Percentiles rank a stretch among this genome's conserved stretches.
Conservation (phyloP, 2,888 invertebrate genomes). For the Agonopterix alstromeriana region DNA sequence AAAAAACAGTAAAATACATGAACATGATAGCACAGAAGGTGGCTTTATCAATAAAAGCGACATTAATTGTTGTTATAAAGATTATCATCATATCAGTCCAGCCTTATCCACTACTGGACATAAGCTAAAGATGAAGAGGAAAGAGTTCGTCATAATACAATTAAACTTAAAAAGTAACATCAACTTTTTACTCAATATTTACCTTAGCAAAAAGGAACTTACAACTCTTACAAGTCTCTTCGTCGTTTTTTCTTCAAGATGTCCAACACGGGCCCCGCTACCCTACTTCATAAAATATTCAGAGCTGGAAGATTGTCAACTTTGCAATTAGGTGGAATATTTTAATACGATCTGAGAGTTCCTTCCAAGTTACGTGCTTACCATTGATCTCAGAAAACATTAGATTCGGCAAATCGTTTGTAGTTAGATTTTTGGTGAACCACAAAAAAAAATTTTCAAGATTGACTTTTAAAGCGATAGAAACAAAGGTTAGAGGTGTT, state of each 20-base stretch:
- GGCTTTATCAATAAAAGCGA: too few relatives aligned
- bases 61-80: too few relatives aligned
- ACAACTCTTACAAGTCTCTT: not conserved
- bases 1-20: too few relatives aligned
- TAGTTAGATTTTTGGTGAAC: too few relatives aligned
- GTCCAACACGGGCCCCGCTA: not conserved
- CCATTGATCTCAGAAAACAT: not conserved
- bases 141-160: not conserved
- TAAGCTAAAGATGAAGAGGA: too few relatives aligned
- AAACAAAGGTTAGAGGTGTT: too few relatives aligned
- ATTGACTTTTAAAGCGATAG: too few relatives aligned
- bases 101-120: too few relatives aligned
- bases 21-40: too few relatives aligned
- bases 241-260: not conserved
- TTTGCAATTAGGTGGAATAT: conserved; percentile 36
- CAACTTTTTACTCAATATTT: not conserved
- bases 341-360: conserved; percentile 14
- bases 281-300: conserved; percentile 17
- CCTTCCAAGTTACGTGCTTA: conserved; percentile 1
- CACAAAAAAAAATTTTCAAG: too few relatives aligned
- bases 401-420: too few relatives aligned
- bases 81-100: too few relatives aligned
- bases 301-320: conserved; percentile 28
- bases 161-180: not conserved
- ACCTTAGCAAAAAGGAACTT: not conserved